Conservation (phyloP, 2,797 vertebrate species). For the Trichosurus vulpecula region DNA sequence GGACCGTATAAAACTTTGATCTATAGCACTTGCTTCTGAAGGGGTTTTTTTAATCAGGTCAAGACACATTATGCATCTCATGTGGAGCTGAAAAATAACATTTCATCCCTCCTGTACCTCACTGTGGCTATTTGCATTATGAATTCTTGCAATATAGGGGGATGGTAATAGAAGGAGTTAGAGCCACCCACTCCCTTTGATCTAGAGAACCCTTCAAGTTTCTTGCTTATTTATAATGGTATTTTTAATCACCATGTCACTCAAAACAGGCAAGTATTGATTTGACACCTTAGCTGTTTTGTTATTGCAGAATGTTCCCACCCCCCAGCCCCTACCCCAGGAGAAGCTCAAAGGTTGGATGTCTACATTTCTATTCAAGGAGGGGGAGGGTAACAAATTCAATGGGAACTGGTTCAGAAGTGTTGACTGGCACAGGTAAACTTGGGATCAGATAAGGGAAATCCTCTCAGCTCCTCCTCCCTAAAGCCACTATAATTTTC, state of each 20-base stretch:
- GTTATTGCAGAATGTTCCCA: constrained; percentile 52
- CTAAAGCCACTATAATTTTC: neutral
- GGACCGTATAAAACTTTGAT: constrained; percentile 44
- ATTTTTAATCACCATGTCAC: constrained; percentile 46
- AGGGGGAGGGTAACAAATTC: constrained; percentile 36
- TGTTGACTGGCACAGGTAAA: constrained; percentile 19
- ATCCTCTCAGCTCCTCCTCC: neutral
- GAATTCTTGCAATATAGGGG: constrained; percentile 9
- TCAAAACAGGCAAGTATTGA: constrained; percentile 46
- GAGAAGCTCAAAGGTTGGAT: constrained; percentile 38
- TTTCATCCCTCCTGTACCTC: constrained; percentile 25
- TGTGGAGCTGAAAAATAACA: constrained; percentile 35
- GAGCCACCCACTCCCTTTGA: constrained; percentile 44
- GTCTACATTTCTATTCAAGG: constrained; percentile 45
- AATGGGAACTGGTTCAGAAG: neutral
- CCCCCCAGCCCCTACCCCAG: neutral
- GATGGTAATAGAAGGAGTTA: neutral
- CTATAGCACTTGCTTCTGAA: constrained; percentile 47
- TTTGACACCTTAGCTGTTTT: constrained; percentile 47
- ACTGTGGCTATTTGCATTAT: neutral
- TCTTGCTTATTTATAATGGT: constrained; percentile 52
- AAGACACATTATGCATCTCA: constrained; percentile 9
- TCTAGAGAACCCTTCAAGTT: constrained; percentile 31
- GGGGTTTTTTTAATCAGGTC: constrained; percentile 52
- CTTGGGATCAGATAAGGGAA: constrained; percentile 7